Conservation (phyloP, 2,888 invertebrate species). For the Meloe dianella region DNA sequence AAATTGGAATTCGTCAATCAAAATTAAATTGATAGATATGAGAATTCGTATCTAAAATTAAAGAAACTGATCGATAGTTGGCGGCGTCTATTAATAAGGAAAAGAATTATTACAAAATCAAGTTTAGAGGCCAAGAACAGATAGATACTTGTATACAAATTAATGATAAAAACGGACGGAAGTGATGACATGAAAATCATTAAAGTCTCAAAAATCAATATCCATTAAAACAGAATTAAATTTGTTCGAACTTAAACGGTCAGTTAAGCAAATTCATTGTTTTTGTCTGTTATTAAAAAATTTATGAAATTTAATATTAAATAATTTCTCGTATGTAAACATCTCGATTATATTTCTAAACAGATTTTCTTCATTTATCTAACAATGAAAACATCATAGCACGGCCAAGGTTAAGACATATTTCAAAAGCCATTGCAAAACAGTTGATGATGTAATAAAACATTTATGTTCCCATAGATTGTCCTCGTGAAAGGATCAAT, state of each 20-base stretch:
- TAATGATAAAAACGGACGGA: neutral
- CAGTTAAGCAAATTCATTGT: too few species aligned
- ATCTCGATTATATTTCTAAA: neutral
- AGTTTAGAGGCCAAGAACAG: conserved; percentile 1
- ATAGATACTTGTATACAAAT: neutral
- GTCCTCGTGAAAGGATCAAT: neutral
- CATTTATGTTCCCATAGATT: neutral
- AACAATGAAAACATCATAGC: conserved; percentile 18
- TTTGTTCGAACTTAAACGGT: neutral
- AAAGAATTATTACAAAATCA: neutral
- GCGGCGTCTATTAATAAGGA: neutral
- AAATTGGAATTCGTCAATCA: neutral
- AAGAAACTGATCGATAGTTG: too few species aligned
- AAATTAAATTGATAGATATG: neutral
- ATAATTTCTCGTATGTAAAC: neutral
- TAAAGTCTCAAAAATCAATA: too few species aligned
- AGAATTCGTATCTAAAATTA: neutral
- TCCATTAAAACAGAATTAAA: too few species aligned
- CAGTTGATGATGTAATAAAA: conserved; percentile 19
- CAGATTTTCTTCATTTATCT: neutral
- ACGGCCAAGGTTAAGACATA: conserved; percentile 23
- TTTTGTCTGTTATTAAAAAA: neutral
- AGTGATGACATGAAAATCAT: neutral
- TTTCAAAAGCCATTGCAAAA: conserved; percentile 13
- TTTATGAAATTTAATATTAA: neutral